Evolutionary conservation across 2,113 vertebrate species (phyloP).

Genomic region (Perognathus longimembris): DNA sequence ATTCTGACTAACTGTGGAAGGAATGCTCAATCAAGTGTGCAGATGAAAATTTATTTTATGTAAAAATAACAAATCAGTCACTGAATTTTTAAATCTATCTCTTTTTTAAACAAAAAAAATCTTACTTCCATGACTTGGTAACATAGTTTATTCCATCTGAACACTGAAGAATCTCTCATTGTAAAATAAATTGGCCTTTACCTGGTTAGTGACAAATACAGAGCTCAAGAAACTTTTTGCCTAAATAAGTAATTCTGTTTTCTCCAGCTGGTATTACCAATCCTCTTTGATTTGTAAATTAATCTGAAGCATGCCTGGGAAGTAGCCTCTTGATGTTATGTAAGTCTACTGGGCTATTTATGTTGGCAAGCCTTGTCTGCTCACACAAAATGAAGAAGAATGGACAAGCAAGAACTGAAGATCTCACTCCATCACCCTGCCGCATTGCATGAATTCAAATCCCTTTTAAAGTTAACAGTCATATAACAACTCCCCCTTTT

Average conservation of each 20-base stretch:
- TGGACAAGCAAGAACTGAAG: constrained; percentile 42
- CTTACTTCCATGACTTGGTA: not conserved
- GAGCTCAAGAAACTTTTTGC: constrained; percentile 45
- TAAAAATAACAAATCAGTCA: not conserved
- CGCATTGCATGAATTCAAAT: not conserved
- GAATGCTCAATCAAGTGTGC: not conserved
- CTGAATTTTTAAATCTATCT: not conserved
- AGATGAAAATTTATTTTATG: not conserved
- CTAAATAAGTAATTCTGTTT: constrained; percentile 46
- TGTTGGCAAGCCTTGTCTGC: constrained; percentile 27
- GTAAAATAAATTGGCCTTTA: constrained; percentile 9
- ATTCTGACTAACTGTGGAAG: not conserved
- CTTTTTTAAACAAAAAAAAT: not conserved
- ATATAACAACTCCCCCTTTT: not conserved
- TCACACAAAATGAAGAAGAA: constrained; percentile 74
- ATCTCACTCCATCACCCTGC: constrained; percentile 43
- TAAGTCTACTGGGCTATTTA: constrained; percentile 12
- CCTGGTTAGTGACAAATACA: constrained; percentile 35
- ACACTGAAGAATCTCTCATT: not conserved
- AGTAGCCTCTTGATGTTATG: constrained; percentile 54
- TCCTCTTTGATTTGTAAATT: constrained; percentile 66
- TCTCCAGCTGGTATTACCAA: constrained; percentile 31
- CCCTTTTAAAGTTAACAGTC: constrained; percentile 52
- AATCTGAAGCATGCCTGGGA: constrained; percentile 40
- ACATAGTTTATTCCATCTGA: not conserved